Evolutionary conservation across 2,888 invertebrate species (phyloP), one percentile per base, ranked within the genome.

Genomic region (Hydropsyche betteni): DNA sequence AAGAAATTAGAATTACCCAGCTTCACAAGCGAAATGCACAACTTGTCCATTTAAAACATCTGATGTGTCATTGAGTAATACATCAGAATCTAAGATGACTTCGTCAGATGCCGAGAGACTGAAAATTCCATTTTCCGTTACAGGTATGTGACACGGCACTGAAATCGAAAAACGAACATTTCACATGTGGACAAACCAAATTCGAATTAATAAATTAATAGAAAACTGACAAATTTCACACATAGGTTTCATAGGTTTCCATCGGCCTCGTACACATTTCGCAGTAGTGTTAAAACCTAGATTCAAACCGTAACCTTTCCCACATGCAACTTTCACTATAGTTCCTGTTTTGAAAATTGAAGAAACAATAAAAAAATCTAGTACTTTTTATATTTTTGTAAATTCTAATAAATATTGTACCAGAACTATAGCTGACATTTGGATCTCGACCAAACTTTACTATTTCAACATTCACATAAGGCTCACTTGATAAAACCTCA

Each of bases 171-270:
- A 71, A 55, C 8, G 2, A n/a, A 72, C n/a, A 12, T 38, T 38
- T 5, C 24, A 38, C 38, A 55, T 38, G 24, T 12, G 6, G 64
- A 1, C 12, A 72, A 8, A 36, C 12, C 8, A 24, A 24, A 58
- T 34, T 33, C 6, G 12, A 33, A 53, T 53, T 12, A 53, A 8
- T 10, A 53, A 52, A 24, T 58, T 12, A 10, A 10, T 36, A 7
- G 44, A 44, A 44, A 4, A 87, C 90, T 89, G 87, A 94, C 94
- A 87, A 82, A 95, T 92, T 81, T 91, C 88, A 83, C 96, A 97
- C 80, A 90, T 89, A 0, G 96, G 96, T 80, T 91, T 92, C 78
- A 90, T 90, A 0, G 95, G 95, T 81, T 92, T 93, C 96, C 96
- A 96, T 80, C 92, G 89, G 0, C 96, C 96, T 78, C 94, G 88